Base-by-base conservation (phyloP, 2,113 vertebrate genomes). In the Camelus dromedarius region DNA sequence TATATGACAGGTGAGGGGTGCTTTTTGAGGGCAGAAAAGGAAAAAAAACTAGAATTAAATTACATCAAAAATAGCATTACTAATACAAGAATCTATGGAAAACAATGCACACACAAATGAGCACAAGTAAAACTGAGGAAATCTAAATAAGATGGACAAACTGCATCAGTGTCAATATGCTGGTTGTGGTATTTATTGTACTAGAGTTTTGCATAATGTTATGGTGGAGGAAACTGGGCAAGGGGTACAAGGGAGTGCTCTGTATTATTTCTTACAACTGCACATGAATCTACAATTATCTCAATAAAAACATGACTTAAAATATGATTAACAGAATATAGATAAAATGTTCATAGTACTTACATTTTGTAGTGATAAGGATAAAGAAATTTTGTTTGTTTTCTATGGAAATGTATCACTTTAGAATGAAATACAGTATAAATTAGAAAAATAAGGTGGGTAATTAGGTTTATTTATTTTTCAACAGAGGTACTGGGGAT, bases 1-100 rank as follows among this genome's bases (percentile, higher is more conserved):
- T 54, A 26, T 32, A 54, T 3, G 14, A 52, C 46, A 73, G 70
- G 12, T 46, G 48, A 75, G 42, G 30, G 30, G 58, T 35, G 48
- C 50, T 84, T 93, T 89, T 28, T 52, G 48, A 72, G 19, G 15
- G 73, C 54, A 79, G 22, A 58, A 46, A 35, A 28, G 52, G 20
- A 52, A 58, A 75, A 19, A 70, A 46, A 73, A 14, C 19, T 56
- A 82, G 32, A 80, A 92, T 35, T 19, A 62, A 92, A 93, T 70
- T 50, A 91, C 52, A 72, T 69, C 28, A 58, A 75, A 89, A 95
- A 76, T 42, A 72, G 60, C 52, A 82, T 90, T n/a, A 60, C 77
- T 50, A 24, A 58, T 64, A 58, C 32, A 52, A 38, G 16, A 62
- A 32, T 72, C 38, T 50, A 46, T 6, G 67, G 46, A 76, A 82